Evolutionary conservation across 2,113 vertebrate species (phyloP).

Genomic region (Serilophus lunatus): DNA sequence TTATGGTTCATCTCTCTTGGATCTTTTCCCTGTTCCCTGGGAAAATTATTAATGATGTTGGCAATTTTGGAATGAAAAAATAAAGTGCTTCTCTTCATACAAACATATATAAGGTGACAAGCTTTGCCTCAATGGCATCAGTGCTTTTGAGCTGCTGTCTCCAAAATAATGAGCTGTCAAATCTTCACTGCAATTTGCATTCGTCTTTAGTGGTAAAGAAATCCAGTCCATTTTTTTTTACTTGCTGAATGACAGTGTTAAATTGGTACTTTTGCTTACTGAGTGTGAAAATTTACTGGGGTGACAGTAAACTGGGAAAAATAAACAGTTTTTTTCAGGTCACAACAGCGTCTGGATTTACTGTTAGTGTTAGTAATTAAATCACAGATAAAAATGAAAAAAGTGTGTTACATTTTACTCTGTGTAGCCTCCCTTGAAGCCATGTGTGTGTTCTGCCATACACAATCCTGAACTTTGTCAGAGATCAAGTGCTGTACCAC

Average conservation of each 20-base stretch:
- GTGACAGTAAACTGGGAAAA: background rate
- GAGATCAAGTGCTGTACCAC: background rate
- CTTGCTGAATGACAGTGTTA: background rate
- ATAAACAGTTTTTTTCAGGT: background rate
- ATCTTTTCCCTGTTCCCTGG: background rate
- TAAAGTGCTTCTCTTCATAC: background rate
- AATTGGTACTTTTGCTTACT: background rate
- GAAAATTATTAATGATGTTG: background rate
- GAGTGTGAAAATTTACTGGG: constrained; percentile 2
- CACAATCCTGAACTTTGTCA: background rate
- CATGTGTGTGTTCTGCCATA: background rate
- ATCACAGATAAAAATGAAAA: background rate
- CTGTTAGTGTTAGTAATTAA: background rate
- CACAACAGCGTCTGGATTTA: background rate
- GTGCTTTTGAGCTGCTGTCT: background rate
- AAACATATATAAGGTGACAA: background rate
- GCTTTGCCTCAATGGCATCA: background rate
- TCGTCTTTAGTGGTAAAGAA: background rate
- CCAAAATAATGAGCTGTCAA: constrained; percentile 21
- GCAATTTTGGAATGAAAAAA: background rate
- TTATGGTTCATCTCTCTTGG: background rate
- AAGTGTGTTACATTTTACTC: background rate
- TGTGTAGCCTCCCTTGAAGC: background rate
- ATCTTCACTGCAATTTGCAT: background rate
- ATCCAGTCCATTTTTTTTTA: background rate